These are phyloP conservation scores for Bombus cullumanus DNA, from an alignment of 1,140 invertebrate genomes.

Conservation along the genomic window DNA sequence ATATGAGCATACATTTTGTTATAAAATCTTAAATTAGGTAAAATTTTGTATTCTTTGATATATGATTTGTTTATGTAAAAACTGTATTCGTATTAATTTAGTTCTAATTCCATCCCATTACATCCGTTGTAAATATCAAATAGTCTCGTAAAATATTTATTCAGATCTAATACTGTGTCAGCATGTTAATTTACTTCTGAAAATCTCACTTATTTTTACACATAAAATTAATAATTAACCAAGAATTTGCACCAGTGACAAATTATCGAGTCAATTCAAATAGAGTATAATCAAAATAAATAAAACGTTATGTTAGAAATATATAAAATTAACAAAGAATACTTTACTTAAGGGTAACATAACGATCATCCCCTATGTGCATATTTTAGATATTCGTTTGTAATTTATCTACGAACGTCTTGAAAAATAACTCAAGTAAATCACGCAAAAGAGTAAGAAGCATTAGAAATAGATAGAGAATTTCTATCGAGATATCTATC, in stretches of 20 bases:
- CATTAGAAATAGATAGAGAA: not conserved
- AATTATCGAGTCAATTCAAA: not conserved
- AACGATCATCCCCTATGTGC: not conserved
- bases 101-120: conserved; percentile 61
- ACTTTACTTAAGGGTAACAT: not conserved
- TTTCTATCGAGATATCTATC: not conserved
- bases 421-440: not conserved
- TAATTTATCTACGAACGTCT: not conserved
- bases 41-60: conserved; percentile 49
- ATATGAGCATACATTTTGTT: conserved; percentile 25
- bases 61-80: conserved; percentile 54
- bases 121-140: not conserved
- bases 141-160: not conserved
- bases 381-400: not conserved
- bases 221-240: not conserved
- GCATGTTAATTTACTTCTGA: not conserved
- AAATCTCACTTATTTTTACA: not conserved
- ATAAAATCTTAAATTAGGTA: conserved; percentile 36
- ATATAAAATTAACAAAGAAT: not conserved
- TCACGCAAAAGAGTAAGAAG: not conserved
- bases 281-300: not conserved
- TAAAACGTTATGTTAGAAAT: not conserved
- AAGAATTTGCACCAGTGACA: not conserved
- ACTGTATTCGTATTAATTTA: conserved; percentile 45
- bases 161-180: not conserved